Evolutionary conservation across 2,888 invertebrate species (phyloP), one percentile per base, ranked within the genome.

Genomic region (Volucella inflata): DNA sequence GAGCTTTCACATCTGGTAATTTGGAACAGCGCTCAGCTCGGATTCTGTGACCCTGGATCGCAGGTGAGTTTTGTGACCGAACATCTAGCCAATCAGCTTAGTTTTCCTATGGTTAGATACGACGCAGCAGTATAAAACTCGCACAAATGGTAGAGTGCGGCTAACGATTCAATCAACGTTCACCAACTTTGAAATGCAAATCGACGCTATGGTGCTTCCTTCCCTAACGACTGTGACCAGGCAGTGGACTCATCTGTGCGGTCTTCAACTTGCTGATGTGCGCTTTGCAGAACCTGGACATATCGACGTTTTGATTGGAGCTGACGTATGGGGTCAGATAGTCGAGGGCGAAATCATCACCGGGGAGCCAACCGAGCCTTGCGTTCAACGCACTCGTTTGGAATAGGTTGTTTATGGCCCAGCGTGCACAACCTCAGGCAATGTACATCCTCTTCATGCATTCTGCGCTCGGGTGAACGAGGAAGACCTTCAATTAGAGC

Each of bases 241-340:
- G 10, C 50, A 65, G 14, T 51, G 65, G 65, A 50, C 12, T 14
- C 65, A 65, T 38, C 21, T 51, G 14, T 6, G 11, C n/a, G 42
- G 60, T 10, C 65, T 51, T 17, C 38, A 51, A 16, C 65, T 50
- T 4, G 65, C 65, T 12, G 65, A 65, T 11, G 36, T 44, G 16
- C 50, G 38, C 1, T 42, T 60, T 17, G 59, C 42, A 42, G 11
- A 40, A 9, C 44, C 60, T 60, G 60, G 12, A 44, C 44, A 10
- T 16, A 44, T 44, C 44, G 60, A 60, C 44, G 12, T 44, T 12
- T 14, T 60, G 6, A 6, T 65, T 51, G 50, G 17, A 12, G 36
- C 50, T 12, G 82, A 65, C 16, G 62, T 72, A 12, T 82, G 75
- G n/a, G n/a, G 70, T 53, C 70, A 21, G 10, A 46, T 82, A 30